Evolutionary conservation across 2,888 invertebrate species (phyloP).

Genomic region (Nomada fucata): DNA sequence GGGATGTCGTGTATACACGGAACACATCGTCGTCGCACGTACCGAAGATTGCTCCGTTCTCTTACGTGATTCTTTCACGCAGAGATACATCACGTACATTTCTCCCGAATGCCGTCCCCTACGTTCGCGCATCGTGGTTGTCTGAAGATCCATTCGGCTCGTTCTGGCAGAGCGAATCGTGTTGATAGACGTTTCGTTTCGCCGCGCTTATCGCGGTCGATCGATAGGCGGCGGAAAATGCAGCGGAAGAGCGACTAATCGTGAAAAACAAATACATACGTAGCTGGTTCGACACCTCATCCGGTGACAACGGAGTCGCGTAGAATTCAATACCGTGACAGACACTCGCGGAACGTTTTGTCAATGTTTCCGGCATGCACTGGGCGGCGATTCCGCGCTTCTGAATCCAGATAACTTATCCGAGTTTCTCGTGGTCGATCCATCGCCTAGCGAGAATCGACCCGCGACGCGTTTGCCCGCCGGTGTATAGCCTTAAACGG

Average conservation of each 20-base stretch:
- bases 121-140: neutral
- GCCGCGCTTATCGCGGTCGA: constrained; percentile 15
- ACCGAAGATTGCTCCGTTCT: neutral
- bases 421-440: constrained; percentile 25
- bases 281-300: neutral
- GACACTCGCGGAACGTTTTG: constrained; percentile 11
- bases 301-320: constrained; percentile 1
- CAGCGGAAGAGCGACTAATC: constrained; percentile 9
- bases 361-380: neutral
- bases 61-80: neutral
- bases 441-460: constrained; percentile 41
- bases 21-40: neutral
- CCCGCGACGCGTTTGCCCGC: neutral
- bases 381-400: neutral
- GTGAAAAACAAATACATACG: constrained; percentile 20
- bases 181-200: neutral
- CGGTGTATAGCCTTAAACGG: constrained; percentile 46
- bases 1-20: neutral
- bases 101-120: neutral
- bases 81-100: constrained; percentile 11
- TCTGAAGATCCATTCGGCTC: neutral
- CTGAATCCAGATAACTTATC: neutral
- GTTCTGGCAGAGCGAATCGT: neutral
- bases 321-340: constrained; percentile 26
- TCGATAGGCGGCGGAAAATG: constrained; percentile 24